Base-by-base conservation (phyloP, 1,140 invertebrate genomes). In the Campoletis sonorensis region DNA sequence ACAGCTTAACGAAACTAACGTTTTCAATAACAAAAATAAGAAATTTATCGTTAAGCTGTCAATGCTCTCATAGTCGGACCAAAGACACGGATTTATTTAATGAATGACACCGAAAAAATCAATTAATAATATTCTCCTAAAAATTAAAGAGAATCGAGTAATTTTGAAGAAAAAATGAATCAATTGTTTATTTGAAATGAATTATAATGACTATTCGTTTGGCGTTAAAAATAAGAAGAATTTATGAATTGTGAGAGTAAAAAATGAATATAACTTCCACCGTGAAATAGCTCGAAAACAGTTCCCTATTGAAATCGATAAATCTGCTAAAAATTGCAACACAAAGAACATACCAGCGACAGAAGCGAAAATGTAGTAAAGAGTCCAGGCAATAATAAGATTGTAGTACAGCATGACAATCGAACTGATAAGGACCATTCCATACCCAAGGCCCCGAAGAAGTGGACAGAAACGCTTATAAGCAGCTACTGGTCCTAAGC, bases 331-430 rank as follows among this genome's bases (percentile, higher is more conserved):
- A 18, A 77, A 54, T 26, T 58, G 33, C 11, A 1, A 16, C 51
- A 73, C 23, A 40, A 37, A 40, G 15, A 27, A 68, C 72, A 93
- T 91, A 91, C 94, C 93, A 51, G 92, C 92, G 84, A 97, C 94
- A 11, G 96, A 96, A 40, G 95, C 95, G 81, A 95, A 94, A 93
- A 97, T 95, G 89, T 97, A 97, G 89, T 96, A 95, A 61, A 97
- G 94, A 61, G 96, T 96, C 96, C 96, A 97, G 61, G 95, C 96
- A 83, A 97, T 96, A 82, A 97, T 96, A n/a, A 96, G 93, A 86
- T 97, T 97, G 89, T 97, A 97, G 88, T 96, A 96, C 54, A 96
- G 92, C 93, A 96, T 96, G n/a, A 97, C 96, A 72, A 97, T 93
- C 84, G 94, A 95, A 61, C 96, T 97, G 5, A 97, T 95, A 49